phyloP scores from a whole-genome alignment of 2,888 invertebrate species.

The Ellobium chinense region DNA sequence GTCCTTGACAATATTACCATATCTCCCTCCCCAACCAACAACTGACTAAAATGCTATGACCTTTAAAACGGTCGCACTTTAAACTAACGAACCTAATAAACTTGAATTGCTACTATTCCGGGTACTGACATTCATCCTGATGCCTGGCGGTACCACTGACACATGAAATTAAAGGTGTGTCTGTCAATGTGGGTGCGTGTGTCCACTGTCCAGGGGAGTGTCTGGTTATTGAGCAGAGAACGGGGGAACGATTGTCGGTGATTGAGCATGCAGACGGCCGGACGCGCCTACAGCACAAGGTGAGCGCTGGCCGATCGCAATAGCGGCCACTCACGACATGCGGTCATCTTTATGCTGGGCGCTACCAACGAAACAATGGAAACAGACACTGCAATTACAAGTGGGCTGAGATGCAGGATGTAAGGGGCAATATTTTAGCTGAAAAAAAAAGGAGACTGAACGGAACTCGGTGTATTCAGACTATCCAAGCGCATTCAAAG shows the following conservation, averaged over 20 bases:
- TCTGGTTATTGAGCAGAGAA: slow-evolving; percentile 54
- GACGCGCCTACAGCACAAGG: neutral
- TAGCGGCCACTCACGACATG: slow-evolving; percentile 23
- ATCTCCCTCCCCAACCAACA: no score
- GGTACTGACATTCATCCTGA: no score
- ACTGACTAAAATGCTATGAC: no score
- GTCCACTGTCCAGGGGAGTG: no score
- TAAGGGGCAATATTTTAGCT: neutral
- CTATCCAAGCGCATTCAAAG: no score
- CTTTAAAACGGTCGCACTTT: no score
- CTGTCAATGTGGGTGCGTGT: no score
- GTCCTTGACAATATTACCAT: no score
- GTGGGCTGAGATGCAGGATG: neutral
- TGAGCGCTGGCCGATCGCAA: neutral
- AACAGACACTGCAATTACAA: neutral
- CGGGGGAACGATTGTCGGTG: slow-evolving; percentile 51
- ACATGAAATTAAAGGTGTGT: no score
- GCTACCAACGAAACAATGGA: neutral
- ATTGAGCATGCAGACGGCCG: slow-evolving; percentile 7
- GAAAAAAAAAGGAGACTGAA: neutral
- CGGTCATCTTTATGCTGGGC: neutral
- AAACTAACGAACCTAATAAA: no score
- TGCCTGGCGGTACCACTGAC: no score
- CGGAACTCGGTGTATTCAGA: neutral
- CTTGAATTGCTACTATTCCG: no score